Conservation (phyloP, 2,888 invertebrate species). For the Sclerodermus sp. region DNA sequence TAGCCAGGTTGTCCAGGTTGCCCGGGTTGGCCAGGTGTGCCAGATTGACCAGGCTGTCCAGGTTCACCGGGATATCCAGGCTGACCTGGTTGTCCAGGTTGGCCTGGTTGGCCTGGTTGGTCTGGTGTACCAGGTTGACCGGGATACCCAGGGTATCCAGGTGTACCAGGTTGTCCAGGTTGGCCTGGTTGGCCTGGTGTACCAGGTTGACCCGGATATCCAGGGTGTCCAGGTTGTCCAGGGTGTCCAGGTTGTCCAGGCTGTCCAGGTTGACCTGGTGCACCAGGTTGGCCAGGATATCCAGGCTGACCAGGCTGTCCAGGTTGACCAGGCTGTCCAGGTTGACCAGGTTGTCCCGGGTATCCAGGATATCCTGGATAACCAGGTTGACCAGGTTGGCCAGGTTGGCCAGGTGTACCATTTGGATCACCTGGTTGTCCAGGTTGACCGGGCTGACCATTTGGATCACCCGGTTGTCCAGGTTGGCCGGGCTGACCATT, state of each 20-base stretch:
- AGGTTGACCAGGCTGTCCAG: conserved; percentile 35
- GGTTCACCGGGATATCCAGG: conserved; percentile 13
- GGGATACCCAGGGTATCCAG: conserved; percentile 10
- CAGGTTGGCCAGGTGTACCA: neutral
- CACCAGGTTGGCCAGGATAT: conserved; percentile 21
- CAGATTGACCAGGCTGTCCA: conserved; percentile 16
- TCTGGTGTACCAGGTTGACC: conserved; percentile 19
- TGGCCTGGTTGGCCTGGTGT: conserved; percentile 17
- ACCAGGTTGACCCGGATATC: conserved; percentile 19
- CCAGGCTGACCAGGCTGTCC: conserved; percentile 28
- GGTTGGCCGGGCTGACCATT: conserved; percentile 10
- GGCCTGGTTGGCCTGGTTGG: conserved; percentile 12
- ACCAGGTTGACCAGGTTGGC: conserved; percentile 6
- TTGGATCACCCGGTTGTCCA: conserved; percentile 1
- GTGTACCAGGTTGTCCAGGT: conserved; percentile 12
- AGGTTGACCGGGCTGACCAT: conserved; percentile 12
- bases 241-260: conserved; percentile 35
- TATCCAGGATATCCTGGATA: conserved; percentile 22
- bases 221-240: conserved; percentile 22
- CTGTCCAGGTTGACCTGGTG: conserved; percentile 25
- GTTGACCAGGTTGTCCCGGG: conserved; percentile 23
- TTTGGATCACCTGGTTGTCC: conserved; percentile 1
- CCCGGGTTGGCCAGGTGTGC: conserved; percentile 10
- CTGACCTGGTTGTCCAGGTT: conserved; percentile 19
- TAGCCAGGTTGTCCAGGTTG: conserved; percentile 16